Conservation (phyloP, 2,888 invertebrate genomes). For the Drosophila flavopinicola region DNA sequence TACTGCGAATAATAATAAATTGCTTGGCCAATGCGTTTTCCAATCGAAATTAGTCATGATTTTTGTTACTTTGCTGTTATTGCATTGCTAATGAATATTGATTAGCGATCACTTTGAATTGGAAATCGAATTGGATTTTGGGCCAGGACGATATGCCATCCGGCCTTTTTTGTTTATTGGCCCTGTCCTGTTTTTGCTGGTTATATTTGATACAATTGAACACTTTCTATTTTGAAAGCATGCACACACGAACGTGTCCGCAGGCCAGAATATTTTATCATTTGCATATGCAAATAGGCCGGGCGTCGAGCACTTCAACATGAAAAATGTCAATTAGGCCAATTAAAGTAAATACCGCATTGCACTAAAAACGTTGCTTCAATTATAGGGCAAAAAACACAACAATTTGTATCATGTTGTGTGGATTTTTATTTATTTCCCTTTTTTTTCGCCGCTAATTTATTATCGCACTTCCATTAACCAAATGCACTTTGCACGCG, state of each 20-base stretch:
- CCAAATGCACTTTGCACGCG: conserved; percentile 51
- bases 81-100: conserved; percentile 36
- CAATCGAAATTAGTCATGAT: conserved; percentile 54
- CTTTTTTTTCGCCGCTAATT: conserved; percentile 7
- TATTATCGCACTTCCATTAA: conserved; percentile 39
- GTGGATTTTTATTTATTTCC: conserved; percentile 12
- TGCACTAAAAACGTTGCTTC: background rate
- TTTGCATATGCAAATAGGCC: conserved; percentile 41
- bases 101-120: conserved; percentile 10
- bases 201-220: conserved; percentile 48
- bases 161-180: conserved; percentile 18
- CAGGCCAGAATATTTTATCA: conserved; percentile 22
- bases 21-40: conserved; percentile 41
- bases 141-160: conserved; percentile 1
- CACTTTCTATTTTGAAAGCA: conserved; percentile 52
- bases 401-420: conserved; percentile 1
- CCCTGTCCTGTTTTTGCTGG: conserved; percentile 4
- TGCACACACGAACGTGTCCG: conserved; percentile 11
- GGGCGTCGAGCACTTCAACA: conserved; percentile 10
- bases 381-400: background rate
- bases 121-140: conserved; percentile 50
- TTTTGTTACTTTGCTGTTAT: conserved; percentile 23
- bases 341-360: conserved; percentile 31
- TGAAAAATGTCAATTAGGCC: conserved; percentile 42
- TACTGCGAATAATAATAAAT: conserved; percentile 59